Evolutionary conservation across 2,888 invertebrate species (phyloP).

Genomic region (Himalopsyche japonica): DNA sequence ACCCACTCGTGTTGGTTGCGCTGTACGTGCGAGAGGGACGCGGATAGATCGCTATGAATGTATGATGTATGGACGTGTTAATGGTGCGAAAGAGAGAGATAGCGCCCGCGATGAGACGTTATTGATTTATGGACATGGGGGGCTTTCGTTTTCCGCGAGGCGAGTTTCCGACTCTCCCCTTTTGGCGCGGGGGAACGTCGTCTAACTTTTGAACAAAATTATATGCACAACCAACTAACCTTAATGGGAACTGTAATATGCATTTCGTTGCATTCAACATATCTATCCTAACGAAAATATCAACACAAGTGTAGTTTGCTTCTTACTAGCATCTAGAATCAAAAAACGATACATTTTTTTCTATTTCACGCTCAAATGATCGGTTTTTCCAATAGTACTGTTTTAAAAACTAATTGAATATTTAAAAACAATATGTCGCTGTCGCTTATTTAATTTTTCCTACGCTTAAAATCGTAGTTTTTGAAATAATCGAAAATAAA

Average conservation of each 20-base stretch:
- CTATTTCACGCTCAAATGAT: too few species aligned
- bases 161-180: background rate
- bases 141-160: conserved; percentile 33
- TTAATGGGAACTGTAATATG: background rate
- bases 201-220: background rate
- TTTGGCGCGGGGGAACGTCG: background rate
- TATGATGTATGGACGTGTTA: conserved; percentile 40
- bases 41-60: conserved; percentile 3
- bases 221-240: background rate
- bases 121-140: conserved; percentile 38
- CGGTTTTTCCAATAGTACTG: too few species aligned
- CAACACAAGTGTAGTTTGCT: too few species aligned
- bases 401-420: too few species aligned
- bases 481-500: too few species aligned
- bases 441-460: too few species aligned
- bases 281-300: too few species aligned
- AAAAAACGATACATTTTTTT: too few species aligned
- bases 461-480: too few species aligned
- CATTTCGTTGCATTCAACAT: background rate
- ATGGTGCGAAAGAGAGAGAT: conserved; percentile 40
- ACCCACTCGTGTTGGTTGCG: background rate
- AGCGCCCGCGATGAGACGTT: conserved; percentile 37
- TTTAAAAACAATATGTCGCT: too few species aligned
- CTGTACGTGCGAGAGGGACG: conserved; percentile 17
- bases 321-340: too few species aligned